phyloP scores from a whole-genome alignment of 1,140 invertebrate species.

The Linepithema humile region DNA sequence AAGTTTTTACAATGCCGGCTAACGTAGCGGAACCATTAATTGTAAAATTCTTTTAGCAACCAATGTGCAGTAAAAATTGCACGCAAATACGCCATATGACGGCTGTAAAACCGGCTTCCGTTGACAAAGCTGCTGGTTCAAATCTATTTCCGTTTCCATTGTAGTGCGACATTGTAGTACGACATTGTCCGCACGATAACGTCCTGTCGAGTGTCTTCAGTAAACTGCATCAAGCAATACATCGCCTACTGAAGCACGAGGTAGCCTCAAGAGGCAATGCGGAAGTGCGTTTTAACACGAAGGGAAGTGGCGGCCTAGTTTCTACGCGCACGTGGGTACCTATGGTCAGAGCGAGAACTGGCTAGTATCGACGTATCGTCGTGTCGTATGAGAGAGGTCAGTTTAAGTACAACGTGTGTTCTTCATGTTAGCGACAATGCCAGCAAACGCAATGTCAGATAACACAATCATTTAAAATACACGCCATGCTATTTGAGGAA shows the following conservation, averaged over 20 bases:
- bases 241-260: background rate
- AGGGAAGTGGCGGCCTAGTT: slow-evolving; percentile 77
- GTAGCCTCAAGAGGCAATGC: slow-evolving; percentile 59
- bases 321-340: slow-evolving; percentile 58
- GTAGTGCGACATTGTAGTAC: too few relatives aligned
- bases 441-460: background rate
- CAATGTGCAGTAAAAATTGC: background rate
- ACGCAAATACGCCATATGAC: background rate
- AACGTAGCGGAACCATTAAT: slow-evolving; percentile 4
- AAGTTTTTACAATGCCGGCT: background rate
- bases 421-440: background rate
- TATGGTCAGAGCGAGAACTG: slow-evolving; percentile 10
- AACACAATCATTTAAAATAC: background rate
- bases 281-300: slow-evolving; percentile 72
- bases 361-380: background rate
- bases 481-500: background rate
- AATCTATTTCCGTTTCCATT: slow-evolving; percentile 50
- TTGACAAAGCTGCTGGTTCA: background rate
- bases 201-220: slow-evolving; percentile 15
- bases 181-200: slow-evolving; percentile 20
- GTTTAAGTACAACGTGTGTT: background rate
- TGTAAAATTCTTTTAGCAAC: slow-evolving; percentile 5
- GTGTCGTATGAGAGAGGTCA: background rate
- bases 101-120: background rate
- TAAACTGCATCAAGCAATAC: slow-evolving; percentile 16